Evolutionary conservation across 2,888 invertebrate genomes (phyloP).

Genomic region (Drosophila mayaguana): DNA sequence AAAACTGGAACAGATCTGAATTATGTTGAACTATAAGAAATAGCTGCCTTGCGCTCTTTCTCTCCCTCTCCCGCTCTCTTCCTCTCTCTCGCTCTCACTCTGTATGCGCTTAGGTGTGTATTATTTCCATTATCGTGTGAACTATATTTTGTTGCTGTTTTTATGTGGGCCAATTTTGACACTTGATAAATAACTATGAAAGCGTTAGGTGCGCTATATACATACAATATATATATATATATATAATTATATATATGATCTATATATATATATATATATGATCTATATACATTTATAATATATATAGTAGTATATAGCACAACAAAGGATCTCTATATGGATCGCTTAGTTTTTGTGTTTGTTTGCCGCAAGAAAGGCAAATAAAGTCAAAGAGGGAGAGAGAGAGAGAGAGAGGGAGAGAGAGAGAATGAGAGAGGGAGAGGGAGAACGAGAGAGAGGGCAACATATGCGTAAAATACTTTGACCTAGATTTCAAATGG

Average conservation of each 20-base stretch:
- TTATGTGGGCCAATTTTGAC: constrained; percentile 49
- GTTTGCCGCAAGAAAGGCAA: constrained; percentile 20
- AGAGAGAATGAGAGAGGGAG: not conserved
- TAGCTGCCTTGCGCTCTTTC: not conserved
- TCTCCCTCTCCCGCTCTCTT: not conserved
- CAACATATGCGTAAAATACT: constrained; percentile 66
- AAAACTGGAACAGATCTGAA: constrained; percentile 22
- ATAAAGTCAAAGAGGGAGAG: constrained; percentile 1
- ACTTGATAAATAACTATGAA: constrained; percentile 39
- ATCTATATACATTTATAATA: not conserved
- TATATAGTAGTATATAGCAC: constrained; percentile 17
- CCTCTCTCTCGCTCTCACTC: not conserved
- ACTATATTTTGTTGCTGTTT: constrained; percentile 31
- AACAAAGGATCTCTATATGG: constrained; percentile 52
- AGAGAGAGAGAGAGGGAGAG: not conserved
- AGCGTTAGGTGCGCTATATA: not conserved
- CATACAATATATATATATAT: not conserved
- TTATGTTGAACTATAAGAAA: not conserved
- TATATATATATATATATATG: not conserved
- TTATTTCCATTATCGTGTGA: constrained; percentile 24
- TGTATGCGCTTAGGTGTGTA: not conserved
- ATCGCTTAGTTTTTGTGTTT: constrained; percentile 31
- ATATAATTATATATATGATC: not conserved
- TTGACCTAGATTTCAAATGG: constrained; percentile 75
- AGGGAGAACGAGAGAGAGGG: not conserved